Evolutionary conservation across 2,113 vertebrate genomes (phyloP).

Genomic region (Triplophysa rosa): DNA sequence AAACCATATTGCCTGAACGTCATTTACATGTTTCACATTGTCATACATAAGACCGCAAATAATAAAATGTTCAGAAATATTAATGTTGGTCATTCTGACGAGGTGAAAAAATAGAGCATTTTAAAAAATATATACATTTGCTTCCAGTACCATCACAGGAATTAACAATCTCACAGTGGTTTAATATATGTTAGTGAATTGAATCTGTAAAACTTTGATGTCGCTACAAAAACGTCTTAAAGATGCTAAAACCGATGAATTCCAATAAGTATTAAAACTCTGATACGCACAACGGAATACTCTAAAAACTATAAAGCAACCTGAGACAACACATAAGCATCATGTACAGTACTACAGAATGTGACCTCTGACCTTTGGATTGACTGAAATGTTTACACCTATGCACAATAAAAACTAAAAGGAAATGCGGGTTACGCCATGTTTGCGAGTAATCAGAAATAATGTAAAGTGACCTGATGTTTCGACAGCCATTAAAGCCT

Average conservation of each 20-base stretch:
- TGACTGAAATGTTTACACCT: slow-evolving; percentile 2
- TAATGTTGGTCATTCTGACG: slow-evolving; percentile 49
- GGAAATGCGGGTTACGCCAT: slow-evolving; percentile 3
- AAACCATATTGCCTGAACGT: slow-evolving; percentile 37
- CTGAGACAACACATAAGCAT: slow-evolving; percentile 37
- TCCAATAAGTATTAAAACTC: no score
- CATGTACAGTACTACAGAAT: slow-evolving; percentile 38
- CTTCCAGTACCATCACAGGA: slow-evolving; percentile 49
- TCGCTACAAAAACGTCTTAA: slow-evolving; percentile 44
- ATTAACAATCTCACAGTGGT: slow-evolving; percentile 53
- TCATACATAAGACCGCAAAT: slow-evolving; percentile 45
- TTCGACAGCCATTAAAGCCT: slow-evolving; percentile 12
- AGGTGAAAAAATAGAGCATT: slow-evolving; percentile 57
- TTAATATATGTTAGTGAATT: slow-evolving; percentile 45
- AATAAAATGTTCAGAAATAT: slow-evolving; percentile 53
- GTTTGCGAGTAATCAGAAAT: slow-evolving; percentile 25
- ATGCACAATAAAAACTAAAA: neutral
- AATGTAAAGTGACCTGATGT: slow-evolving; percentile 20
- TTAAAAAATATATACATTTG: slow-evolving; percentile 46
- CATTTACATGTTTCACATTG: slow-evolving; percentile 53
- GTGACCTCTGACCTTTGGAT: neutral
- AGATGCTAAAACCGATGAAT: no score
- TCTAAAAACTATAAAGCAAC: slow-evolving; percentile 9
- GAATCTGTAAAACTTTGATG: slow-evolving; percentile 49
- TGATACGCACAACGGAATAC: no score